phyloP scores from a whole-genome alignment of 2,888 invertebrate species.

The Apotomis betuletana region DNA sequence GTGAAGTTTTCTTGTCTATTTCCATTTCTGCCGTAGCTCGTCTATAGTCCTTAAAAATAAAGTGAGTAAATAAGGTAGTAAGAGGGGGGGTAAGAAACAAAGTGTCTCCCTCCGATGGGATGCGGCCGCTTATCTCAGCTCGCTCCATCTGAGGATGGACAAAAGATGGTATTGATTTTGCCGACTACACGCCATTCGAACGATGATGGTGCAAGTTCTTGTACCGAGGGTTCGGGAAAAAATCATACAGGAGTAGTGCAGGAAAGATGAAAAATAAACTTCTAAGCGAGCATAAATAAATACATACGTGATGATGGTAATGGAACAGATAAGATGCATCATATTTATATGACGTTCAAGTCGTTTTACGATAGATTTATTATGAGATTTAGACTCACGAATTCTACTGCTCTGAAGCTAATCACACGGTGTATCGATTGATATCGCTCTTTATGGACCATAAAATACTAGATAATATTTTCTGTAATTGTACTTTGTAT shows the following conservation, averaged over 20 bases:
- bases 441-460: no score
- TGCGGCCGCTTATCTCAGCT: constrained; percentile 64
- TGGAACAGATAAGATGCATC: no score
- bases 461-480: no score
- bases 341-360: no score
- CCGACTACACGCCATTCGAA: constrained; percentile 59
- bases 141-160: constrained; percentile 72
- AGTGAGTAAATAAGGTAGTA: constrained; percentile 51
- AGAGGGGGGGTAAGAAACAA: constrained; percentile 50
- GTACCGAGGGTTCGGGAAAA: not conserved
- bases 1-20: no score
- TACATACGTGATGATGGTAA: no score
- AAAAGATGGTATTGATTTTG: constrained; percentile 76
- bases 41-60: constrained; percentile 44
- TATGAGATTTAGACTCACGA: no score
- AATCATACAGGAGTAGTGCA: not conserved
- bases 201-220: constrained; percentile 51
- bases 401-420: no score
- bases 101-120: constrained; percentile 63
- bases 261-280: not conserved
- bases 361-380: no score
- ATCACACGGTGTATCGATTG: no score
- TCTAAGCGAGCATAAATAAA: no score
- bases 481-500: no score
- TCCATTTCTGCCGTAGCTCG: not conserved